Percentiles rank a stretch among this genome's conserved stretches.
Conservation (phyloP, 2,113 vertebrate genomes). For the Sorex fumeus region DNA sequence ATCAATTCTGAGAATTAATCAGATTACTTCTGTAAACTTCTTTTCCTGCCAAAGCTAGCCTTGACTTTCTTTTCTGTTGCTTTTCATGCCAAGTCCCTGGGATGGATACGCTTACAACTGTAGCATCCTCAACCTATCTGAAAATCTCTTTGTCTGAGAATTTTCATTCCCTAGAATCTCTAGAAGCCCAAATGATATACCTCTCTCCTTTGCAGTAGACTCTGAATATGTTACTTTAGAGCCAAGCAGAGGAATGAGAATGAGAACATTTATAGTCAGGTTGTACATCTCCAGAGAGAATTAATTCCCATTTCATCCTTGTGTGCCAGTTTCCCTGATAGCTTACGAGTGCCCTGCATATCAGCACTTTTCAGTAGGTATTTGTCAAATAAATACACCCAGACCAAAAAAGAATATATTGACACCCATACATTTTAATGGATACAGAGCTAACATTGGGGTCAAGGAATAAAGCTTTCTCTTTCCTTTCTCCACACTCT, state of each 20-base stretch:
- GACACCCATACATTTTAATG: too few relatives aligned
- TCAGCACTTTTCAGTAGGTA: neutral
- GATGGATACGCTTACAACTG: too few relatives aligned
- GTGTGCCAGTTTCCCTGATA: neutral
- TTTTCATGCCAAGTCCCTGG: neutral
- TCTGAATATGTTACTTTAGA: neutral
- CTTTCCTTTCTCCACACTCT: neutral
- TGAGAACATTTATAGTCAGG: neutral
- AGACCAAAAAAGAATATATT: neutral
- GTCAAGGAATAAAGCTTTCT: neutral
- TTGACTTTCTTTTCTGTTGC: neutral
- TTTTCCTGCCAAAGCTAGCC: neutral
- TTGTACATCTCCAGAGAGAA: neutral
- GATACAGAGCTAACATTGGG: too few relatives aligned
- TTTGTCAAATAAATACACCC: neutral
- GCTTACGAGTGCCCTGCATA: neutral
- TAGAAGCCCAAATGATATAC: neutral
- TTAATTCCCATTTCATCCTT: neutral
- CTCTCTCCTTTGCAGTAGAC: neutral
- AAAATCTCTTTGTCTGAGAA: neutral
- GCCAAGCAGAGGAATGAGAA: neutral
- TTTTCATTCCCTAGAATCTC: neutral
- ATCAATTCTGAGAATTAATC: neutral
- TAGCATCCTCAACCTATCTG: neutral
- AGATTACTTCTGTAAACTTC: neutral